phyloP scores from a whole-genome alignment of 2,797 vertebrate species.

The Phalanger gymnotis region DNA sequence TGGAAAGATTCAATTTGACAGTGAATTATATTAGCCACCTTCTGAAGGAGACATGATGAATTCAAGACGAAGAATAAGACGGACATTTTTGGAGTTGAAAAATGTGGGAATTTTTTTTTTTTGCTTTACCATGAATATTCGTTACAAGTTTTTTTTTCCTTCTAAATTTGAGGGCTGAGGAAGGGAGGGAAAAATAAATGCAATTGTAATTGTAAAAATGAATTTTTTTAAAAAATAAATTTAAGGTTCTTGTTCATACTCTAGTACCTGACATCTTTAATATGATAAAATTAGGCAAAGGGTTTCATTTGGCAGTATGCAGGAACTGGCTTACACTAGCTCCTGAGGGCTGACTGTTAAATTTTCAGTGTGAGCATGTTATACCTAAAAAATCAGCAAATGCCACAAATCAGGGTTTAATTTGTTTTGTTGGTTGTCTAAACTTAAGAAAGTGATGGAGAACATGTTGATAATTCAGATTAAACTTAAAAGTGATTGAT shows the following conservation, averaged over 20 bases:
- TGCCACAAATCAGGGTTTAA: background rate
- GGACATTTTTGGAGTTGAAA: too few species aligned
- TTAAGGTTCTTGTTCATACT: background rate
- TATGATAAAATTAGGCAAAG: background rate
- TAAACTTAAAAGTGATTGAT: too few species aligned
- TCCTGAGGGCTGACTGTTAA: background rate
- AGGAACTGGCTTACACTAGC: background rate
- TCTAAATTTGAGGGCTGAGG: background rate
- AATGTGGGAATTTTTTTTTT: background rate
- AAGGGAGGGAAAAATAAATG: too few species aligned
- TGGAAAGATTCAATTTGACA: too few species aligned
- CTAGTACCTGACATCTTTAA: background rate
- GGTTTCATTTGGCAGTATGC: background rate
- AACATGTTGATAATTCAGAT: too few species aligned
- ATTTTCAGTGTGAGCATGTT: background rate
- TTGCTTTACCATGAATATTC: background rate
- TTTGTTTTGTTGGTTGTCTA: too few species aligned
- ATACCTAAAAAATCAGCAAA: background rate
- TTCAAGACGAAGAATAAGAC: too few species aligned
- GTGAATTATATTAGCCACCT: too few species aligned
- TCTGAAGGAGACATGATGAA: too few species aligned
- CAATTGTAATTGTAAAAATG: too few species aligned
- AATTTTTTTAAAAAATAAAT: slow-evolving; percentile 2
- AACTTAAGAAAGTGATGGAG: too few species aligned
- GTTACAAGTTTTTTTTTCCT: slow-evolving; percentile 20